A percentile compares a stretch with the other conserved stretches of the same genome.
phyloP scores from a whole-genome alignment of 2,113 vertebrate species.

The Tyto alba region DNA sequence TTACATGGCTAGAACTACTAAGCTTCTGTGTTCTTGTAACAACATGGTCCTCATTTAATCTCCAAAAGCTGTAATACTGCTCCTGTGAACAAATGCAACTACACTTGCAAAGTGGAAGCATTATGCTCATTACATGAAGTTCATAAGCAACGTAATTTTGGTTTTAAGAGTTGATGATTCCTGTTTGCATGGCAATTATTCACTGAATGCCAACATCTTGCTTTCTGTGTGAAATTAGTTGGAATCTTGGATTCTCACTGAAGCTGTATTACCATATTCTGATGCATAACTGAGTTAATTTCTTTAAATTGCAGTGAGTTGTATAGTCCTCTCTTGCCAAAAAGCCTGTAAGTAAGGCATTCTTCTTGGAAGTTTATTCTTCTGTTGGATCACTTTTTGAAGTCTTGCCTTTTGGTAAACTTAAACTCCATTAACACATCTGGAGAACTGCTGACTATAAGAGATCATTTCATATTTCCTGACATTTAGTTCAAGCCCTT shows the following conservation, averaged over 20 bases:
- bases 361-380: conserved; percentile 41
- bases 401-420: conserved; percentile 50
- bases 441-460: conserved; percentile 53
- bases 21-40: neutral
- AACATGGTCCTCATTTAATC: neutral
- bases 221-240: neutral
- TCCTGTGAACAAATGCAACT: neutral
- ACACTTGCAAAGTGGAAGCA: neutral
- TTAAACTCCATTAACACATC: conserved; percentile 57
- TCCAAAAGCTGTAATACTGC: neutral
- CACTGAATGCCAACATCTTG: neutral
- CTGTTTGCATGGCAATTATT: neutral
- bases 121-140: neutral
- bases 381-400: conserved; percentile 41
- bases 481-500: conserved; percentile 36
- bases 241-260: neutral
- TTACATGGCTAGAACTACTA: neutral
- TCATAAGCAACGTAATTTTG: neutral
- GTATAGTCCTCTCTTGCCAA: neutral
- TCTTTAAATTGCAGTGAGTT: conserved; percentile 9
- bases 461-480: conserved; percentile 60
- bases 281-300: neutral
- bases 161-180: neutral
- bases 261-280: neutral
- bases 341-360: conserved; percentile 4